A percentile compares a stretch with the other conserved stretches of the same genome.
Conservation (phyloP, 1,140 invertebrate genomes). For the Apis laboriosa region DNA sequence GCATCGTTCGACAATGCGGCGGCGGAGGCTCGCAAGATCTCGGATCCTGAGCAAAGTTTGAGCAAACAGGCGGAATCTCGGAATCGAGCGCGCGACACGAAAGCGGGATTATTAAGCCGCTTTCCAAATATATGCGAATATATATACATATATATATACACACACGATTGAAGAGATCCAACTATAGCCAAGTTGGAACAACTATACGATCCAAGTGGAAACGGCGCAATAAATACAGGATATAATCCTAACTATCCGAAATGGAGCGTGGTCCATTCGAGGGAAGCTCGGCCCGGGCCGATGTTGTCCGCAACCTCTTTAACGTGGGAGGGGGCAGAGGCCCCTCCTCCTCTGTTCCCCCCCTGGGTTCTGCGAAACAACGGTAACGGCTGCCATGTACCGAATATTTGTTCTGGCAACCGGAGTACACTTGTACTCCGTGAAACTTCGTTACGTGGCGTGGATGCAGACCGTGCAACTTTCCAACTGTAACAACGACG, state of each 20-base stretch:
- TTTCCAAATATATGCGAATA: not conserved
- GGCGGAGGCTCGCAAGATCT: not conserved
- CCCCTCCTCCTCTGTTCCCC: too few species aligned
- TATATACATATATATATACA: too few species aligned
- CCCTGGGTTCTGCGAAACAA: not conserved
- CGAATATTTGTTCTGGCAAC: constrained; percentile 47
- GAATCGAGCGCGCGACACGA: not conserved
- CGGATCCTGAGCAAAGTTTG: not conserved
- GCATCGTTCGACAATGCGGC: not conserved
- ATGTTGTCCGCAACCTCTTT: constrained; percentile 27
- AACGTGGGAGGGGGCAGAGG: not conserved
- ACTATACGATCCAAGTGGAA: not conserved
- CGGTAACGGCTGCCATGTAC: constrained; percentile 20
- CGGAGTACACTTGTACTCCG: constrained; percentile 7
- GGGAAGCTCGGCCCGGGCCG: too few species aligned
- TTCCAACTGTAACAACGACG: constrained; percentile 16
- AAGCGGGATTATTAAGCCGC: not conserved
- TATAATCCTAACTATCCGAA: constrained; percentile 22
- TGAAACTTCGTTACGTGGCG: constrained; percentile 48
- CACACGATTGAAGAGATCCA: not conserved
- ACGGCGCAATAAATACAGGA: constrained; percentile 26
- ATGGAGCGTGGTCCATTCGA: constrained; percentile 1
- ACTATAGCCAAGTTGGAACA: not conserved
- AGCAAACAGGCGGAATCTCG: not conserved
- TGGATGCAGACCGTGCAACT: constrained; percentile 16